Evolutionary conservation across 2,797 vertebrate genomes (phyloP), one percentile per base, ranked within the genome.

Genomic region (Sarcoramphus papa): DNA sequence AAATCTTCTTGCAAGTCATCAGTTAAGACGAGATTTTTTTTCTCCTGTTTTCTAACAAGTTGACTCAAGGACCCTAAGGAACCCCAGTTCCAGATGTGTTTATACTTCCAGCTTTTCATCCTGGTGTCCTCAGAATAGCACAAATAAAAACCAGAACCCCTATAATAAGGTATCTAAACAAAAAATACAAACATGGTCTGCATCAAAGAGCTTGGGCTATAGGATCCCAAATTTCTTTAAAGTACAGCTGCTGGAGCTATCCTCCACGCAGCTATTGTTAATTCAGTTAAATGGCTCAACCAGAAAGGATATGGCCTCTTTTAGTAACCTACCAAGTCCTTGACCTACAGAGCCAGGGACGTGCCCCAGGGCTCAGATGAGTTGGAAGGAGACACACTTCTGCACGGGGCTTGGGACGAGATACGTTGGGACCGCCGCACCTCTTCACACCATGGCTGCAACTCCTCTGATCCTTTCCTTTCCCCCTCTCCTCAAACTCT

Each of bases 31-130:
- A 83, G 8, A 27, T 30, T n/a, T 35, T 90, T 72, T 87, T 25
- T 16, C 54, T 63, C 13, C 37, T 51, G 4, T 83, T 91, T 95
- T 82, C 35, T 62, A 80, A 21, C 17, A 54, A 18, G 20, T 60
- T 83, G 53, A 47, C 37, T 91, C 40, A 59, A 94, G 59, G 31
- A 85, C n/a, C 17, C 24, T 31, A 73, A 88, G 37, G 31, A 90
- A 94, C 82, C 33, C 17, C 37, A 60, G 57, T 76, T 93, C 87
- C 90, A 96, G 67, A 89, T 70, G 68, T 89, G 50, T 92, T 94
- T 95, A 72, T 67, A 70, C 40, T 80, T 83, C 15, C 7, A 89
- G 27, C 16, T 85, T 91, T 91, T 75, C 63, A 72, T 54, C 35
- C 24, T 35, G 10, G 20, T 70, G 31, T 82, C 48, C 86, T 77